These are phyloP conservation scores for Neopipo cinnamomea DNA, from an alignment of 2,113 vertebrate species.

Conservation along the genomic window DNA sequence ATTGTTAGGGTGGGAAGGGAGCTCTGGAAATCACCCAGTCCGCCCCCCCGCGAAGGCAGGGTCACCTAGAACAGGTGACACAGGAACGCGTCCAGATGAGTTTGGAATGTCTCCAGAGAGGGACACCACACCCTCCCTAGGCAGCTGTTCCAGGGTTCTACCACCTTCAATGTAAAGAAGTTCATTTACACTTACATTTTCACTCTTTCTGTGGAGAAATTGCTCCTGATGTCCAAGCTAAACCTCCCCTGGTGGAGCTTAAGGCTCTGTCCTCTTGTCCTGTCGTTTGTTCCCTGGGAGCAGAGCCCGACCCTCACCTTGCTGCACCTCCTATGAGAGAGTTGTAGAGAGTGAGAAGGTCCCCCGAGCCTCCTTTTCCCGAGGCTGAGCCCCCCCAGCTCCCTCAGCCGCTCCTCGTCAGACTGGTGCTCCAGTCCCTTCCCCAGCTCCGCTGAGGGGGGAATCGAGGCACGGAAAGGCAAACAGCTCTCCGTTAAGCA, in stretches of 20 bases:
- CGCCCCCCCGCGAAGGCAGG: too few species aligned
- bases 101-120: background rate
- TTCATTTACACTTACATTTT: background rate
- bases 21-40: background rate
- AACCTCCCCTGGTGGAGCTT: background rate
- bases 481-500: rapidly evolving
- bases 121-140: background rate
- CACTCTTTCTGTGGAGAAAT: background rate
- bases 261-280: background rate
- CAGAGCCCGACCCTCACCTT: background rate
- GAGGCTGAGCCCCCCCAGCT: background rate
- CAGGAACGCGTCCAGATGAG: background rate
- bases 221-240: background rate
- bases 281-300: background rate
- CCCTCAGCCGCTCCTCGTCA: background rate
- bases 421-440: background rate
- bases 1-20: background rate
- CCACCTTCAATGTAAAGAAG: background rate
- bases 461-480: too few species aligned
- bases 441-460: background rate
- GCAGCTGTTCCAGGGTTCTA: background rate
- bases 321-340: background rate
- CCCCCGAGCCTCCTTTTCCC: too few species aligned
- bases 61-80: too few species aligned
- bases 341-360: rapidly evolving